Conservation (phyloP, 2,113 vertebrate species). For the Natator depressus region DNA sequence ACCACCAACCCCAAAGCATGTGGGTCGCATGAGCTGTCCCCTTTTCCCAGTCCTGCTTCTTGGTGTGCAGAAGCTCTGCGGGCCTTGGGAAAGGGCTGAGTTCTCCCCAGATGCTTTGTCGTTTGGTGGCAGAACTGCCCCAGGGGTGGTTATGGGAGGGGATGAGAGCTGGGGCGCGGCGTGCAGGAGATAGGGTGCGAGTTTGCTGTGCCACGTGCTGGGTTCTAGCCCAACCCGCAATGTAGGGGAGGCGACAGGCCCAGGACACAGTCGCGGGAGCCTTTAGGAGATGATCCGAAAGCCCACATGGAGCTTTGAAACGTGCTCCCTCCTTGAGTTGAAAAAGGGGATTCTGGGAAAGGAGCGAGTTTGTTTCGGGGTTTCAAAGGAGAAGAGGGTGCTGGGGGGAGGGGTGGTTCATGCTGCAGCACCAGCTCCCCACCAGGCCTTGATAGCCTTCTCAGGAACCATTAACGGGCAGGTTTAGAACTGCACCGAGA, state of each 20-base stretch:
- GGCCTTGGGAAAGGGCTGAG: too few relatives aligned
- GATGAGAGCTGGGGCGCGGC: background rate
- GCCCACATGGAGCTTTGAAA: background rate
- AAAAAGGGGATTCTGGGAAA: background rate
- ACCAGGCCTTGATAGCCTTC: too few relatives aligned
- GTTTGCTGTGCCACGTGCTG: background rate
- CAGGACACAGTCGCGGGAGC: background rate
- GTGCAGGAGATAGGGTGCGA: too few relatives aligned
- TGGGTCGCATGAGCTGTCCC: too few relatives aligned
- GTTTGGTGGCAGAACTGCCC: background rate
- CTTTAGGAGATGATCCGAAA: background rate
- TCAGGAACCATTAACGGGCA: background rate
- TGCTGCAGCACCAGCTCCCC: background rate
- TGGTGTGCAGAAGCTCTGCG: too few relatives aligned
- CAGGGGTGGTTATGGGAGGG: rapidly evolving
- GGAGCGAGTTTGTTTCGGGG: rapidly evolving
- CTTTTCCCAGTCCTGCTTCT: too few relatives aligned
- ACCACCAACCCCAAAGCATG: too few relatives aligned
- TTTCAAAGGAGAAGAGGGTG: background rate
- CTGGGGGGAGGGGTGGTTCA: background rate
- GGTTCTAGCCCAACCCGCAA: background rate
- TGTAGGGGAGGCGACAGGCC: background rate
- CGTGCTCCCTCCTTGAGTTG: background rate
- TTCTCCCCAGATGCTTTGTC: too few relatives aligned
- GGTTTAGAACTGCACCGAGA: background rate